A percentile compares a stretch with the other conserved stretches of the same genome.
These are phyloP conservation scores for Rhineura floridana DNA, from an alignment of 2,113 vertebrate genomes.

Conservation along the genomic window DNA sequence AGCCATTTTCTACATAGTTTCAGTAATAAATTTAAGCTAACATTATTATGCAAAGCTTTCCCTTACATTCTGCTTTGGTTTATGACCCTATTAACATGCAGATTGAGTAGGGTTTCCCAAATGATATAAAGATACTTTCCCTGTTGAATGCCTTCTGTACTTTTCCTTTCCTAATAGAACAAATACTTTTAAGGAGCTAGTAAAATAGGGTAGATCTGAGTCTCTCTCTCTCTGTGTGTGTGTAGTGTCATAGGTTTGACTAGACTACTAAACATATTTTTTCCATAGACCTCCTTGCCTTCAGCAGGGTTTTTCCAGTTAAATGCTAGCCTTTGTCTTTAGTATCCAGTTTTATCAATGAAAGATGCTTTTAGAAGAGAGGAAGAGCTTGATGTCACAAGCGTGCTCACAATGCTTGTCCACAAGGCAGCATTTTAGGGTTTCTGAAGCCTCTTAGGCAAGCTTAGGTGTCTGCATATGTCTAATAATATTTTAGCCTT, in stretches of 20 bases:
- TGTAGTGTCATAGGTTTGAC: background rate
- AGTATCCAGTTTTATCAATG: background rate
- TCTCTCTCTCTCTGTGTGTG: background rate
- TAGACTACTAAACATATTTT: background rate
- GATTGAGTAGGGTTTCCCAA: conserved; percentile 70
- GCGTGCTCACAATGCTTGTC: background rate
- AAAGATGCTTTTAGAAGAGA: background rate
- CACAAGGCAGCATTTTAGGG: background rate
- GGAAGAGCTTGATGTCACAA: background rate
- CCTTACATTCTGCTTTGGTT: conserved; percentile 62
- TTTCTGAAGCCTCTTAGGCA: background rate
- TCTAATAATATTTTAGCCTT: background rate
- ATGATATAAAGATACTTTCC: conserved; percentile 68
- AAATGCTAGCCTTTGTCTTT: background rate
- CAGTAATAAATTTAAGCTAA: conserved; percentile 67
- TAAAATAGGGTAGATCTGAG: background rate
- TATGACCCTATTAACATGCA: conserved; percentile 76
- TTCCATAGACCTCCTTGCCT: background rate
- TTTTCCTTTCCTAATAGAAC: background rate
- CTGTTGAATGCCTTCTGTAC: background rate
- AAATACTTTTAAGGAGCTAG: background rate
- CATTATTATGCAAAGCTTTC: conserved; percentile 72
- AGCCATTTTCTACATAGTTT: conserved; percentile 59
- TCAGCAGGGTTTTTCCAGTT: background rate
- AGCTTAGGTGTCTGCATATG: background rate